Evolutionary conservation across 37 sponge, comb jelly and placozoan genomes (phyloP).

Genomic region (Eunapius fragilis): DNA sequence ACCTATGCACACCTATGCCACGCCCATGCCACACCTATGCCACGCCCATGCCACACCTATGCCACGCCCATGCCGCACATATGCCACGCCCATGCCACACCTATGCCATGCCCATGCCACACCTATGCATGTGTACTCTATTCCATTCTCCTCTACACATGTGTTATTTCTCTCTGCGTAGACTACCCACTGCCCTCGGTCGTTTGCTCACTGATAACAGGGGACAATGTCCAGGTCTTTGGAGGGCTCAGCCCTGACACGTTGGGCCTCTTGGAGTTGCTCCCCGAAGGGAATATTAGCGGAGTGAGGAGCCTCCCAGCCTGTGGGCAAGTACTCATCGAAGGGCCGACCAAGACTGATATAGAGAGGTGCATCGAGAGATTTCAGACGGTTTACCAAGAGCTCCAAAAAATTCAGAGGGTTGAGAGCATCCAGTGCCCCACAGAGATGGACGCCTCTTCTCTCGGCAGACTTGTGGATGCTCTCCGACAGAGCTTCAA

Average conservation of each 20-base stretch:
- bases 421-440: not conserved
- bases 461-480: not conserved
- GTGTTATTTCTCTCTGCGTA: not conserved
- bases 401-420: not conserved
- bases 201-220: not conserved
- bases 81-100: too few species aligned
- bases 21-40: too few species aligned
- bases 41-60: too few species aligned
- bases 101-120: too few species aligned
- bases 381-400: constrained; percentile 20
- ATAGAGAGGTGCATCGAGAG: not conserved
- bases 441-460: not conserved
- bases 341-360: not conserved
- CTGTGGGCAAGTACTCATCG: constrained; percentile 1
- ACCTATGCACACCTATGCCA: too few species aligned
- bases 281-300: constrained; percentile 2
- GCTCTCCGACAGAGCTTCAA: not conserved
- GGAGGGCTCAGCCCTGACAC: constrained; percentile 5
- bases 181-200: not conserved
- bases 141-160: not conserved
- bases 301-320: constrained; percentile 1
- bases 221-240: not conserved
- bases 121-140: too few species aligned
- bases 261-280: constrained; percentile 8
- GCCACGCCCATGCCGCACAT: too few species aligned